Evolutionary conservation across 2,113 vertebrate species (phyloP), one percentile per base, ranked within the genome.

Genomic region (Coracopsis vasa): DNA sequence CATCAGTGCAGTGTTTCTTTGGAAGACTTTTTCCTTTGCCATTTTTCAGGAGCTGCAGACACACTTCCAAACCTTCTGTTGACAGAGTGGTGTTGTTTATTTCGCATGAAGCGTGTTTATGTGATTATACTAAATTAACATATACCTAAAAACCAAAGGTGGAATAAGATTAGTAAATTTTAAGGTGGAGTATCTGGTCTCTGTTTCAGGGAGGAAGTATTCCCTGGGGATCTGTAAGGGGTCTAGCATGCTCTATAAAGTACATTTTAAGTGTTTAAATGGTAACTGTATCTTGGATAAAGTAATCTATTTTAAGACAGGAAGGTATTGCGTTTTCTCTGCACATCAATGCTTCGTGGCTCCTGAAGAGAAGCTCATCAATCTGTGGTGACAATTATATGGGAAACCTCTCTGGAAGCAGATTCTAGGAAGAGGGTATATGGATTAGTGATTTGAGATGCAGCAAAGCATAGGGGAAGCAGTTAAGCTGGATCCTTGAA

Each of bases 341-440:
- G 48, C 69, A 82, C 47, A 48, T 41, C 1, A 6, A 41, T 80
- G 60, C 50, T 92, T 93, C 7, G 0, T 89, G 82, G 44, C 58
- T 94, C 62, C 89, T 85, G 81, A 96, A 77, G 10, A 79, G 88
- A 96, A 97, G 79, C 75, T 94, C 90, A 87, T 96, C 95, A 92
- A n/a, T 97, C 94, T 96, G 84, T 29, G 29, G 51, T 39, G 50
- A 84, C 80, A 81, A 86, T 96, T 97, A 95, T 91, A 96, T 71
- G 72, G 50, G 51, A 86, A 90, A 79, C 54, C 31, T 91, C 37
- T 41, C 88, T 94, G 95, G 92, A 97, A 95, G 75, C 80, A 96
- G 47, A 92, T 95, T 95, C 83, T 95, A 92, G 81, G 53, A 16
- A 62, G 69, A 64, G 14, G 24, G 7, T 88, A 41, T 42, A 92